Conservation (phyloP, 2,113 vertebrate species). For the Siniperca chuatsi region DNA sequence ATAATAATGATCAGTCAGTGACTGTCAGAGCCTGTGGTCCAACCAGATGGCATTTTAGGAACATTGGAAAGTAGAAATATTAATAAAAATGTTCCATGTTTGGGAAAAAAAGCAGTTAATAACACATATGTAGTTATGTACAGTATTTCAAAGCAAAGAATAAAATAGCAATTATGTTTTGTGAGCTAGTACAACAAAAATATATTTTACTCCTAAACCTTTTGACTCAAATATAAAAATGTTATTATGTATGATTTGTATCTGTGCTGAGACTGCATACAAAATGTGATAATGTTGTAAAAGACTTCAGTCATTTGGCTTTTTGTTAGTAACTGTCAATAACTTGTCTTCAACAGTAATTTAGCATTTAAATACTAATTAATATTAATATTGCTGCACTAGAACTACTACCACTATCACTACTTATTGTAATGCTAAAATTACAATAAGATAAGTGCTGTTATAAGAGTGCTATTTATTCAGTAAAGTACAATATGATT, state of each 20-base stretch:
- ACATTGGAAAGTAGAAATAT: neutral
- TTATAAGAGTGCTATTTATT: neutral
- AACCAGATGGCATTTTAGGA: neutral
- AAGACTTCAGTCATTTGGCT: neutral
- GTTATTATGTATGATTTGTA: neutral
- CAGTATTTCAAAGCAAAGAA: neutral
- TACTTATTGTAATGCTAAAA: neutral
- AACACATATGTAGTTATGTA: neutral
- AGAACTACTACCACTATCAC: neutral
- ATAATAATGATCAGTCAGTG: neutral
- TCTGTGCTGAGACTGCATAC: neutral
- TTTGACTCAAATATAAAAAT: neutral
- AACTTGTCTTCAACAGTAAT: neutral
- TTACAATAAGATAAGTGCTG: neutral
- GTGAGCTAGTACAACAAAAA: neutral
- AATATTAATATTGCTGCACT: neutral
- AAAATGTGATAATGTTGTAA: neutral
- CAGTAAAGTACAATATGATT: neutral
- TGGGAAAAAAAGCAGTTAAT: neutral
- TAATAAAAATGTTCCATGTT: neutral
- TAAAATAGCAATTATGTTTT: neutral
- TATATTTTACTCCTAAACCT: neutral
- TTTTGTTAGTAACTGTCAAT: neutral
- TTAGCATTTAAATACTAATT: neutral
- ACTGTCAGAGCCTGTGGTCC: conserved; percentile 4